These are phyloP conservation scores for Ditula angustiorana DNA, from an alignment of 2,888 invertebrate species.

Conservation along the genomic window DNA sequence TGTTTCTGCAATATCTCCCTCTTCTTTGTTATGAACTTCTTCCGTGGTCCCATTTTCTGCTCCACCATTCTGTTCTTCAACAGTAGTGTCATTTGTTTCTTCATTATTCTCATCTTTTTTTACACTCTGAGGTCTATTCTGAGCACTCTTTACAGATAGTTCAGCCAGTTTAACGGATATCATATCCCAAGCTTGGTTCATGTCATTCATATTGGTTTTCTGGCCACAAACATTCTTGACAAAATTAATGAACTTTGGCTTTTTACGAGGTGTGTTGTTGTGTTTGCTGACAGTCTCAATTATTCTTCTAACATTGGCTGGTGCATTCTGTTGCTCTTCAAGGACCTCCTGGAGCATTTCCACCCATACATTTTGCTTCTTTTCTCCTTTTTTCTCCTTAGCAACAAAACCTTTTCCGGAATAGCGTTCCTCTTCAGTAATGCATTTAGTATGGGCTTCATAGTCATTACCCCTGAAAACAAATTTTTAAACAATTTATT, in stretches of 20 bases:
- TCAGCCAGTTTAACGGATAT: conserved; percentile 83
- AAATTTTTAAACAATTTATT: neutral
- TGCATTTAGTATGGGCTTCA: conserved; percentile 92
- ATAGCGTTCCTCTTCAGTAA: conserved; percentile 95
- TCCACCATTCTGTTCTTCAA: conserved; percentile 43
- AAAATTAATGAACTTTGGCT: conserved; percentile 93
- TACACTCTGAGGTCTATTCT: conserved; percentile 57
- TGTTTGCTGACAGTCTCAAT: conserved; percentile 89
- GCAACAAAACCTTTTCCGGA: conserved; percentile 92
- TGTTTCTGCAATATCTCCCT: conserved; percentile 48
- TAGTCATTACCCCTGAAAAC: conserved; percentile 90
- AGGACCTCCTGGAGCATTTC: conserved; percentile 89
- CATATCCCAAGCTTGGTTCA: conserved; percentile 89
- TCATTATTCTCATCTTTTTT: conserved; percentile 50
- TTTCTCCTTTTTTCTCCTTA: conserved; percentile 93
- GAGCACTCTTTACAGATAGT: conserved; percentile 66
- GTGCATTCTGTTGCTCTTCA: conserved; percentile 82
- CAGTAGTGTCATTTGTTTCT: conserved; percentile 43
- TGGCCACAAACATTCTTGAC: conserved; percentile 87
- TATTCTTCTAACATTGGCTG: conserved; percentile 85
- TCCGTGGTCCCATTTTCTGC: conserved; percentile 46
- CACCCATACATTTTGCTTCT: conserved; percentile 94
- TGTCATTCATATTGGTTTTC: conserved; percentile 82
- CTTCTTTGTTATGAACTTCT: conserved; percentile 47
- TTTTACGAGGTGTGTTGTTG: conserved; percentile 94